Conservation (phyloP, 2,888 invertebrate species). For the Fragum sueziense region DNA sequence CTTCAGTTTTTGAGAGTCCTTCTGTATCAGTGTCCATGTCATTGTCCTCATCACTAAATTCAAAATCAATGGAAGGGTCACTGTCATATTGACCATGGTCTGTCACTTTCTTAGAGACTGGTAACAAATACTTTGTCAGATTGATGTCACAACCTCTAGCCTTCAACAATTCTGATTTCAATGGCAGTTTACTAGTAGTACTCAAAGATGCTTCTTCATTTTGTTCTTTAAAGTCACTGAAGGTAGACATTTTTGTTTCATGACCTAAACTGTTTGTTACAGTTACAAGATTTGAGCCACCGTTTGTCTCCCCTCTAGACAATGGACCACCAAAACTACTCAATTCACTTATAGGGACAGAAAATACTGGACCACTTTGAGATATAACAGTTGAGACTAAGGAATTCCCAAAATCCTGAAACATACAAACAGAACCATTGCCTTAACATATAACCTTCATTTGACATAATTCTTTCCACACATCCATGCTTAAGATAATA, state of each 20-base stretch:
- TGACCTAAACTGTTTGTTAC: not conserved
- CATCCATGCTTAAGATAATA: too few species aligned
- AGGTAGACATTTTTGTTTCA: not conserved
- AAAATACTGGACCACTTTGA: not conserved
- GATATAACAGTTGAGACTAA: not conserved
- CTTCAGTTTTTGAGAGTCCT: slow-evolving; percentile 51
- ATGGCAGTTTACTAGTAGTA: not conserved
- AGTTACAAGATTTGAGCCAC: not conserved
- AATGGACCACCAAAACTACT: not conserved
- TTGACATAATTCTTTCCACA: too few species aligned
- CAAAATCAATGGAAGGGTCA: slow-evolving; percentile 24
- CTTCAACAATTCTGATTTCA: slow-evolving; percentile 17
- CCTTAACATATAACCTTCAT: too few species aligned
- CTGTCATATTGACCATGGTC: not conserved
- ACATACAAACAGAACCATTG: not conserved
- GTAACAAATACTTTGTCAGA: slow-evolving; percentile 44
- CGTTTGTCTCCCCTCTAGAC: not conserved
- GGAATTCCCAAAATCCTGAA: not conserved
- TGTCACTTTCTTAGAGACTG: slow-evolving; percentile 13
- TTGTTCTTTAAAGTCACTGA: not conserved
- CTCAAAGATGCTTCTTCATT: not conserved
- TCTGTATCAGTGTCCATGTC: slow-evolving; percentile 30
- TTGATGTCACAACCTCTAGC: slow-evolving; percentile 55
- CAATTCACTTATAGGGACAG: not conserved
- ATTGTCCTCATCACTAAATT: not conserved